Evolutionary conservation across 1,140 invertebrate species (phyloP), one percentile per base, ranked within the genome.

Genomic region (Brachionus koreanus): DNA sequence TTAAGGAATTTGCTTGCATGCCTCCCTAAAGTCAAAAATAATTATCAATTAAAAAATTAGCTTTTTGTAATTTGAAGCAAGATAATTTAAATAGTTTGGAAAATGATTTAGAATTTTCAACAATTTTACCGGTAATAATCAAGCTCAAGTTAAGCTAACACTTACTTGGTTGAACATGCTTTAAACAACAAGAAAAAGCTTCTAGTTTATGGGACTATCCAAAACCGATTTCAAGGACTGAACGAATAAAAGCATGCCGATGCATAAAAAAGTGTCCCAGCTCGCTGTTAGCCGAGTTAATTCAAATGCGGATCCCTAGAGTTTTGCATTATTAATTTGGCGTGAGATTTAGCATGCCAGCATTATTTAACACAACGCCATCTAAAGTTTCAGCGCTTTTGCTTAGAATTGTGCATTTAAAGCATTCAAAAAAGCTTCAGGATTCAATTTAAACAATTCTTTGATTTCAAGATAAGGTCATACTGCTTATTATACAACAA

Each of bases 401-500:
- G 5, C 16, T 23, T 19, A 57, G 19, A 57, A 9, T 57, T 57
- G n/a, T 57, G 19, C 49, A 57, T 57, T 16, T 57, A 19, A 57
- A 57, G 19, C 49, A 57, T 57, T 57, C 9, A 57, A 57, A 52
- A 57, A 57, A 57, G 49, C 49, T 57, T 57, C 49, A 57, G 49
- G 49, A 57, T 57, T 57, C 49, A 57, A 57, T 57, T 57, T 57
- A 57, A 57, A 57, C 49, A 57, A 57, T 57, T 57, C 49, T 57
- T 57, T 57, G 49, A 23, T 57, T 57, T 16, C 5, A 57, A 57
- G 49, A 57, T 57, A 57, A 57, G 49, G 49, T 57, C 49, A 57
- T 23, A 57, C 49, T 57, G 49, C 49, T 57, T 57, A 9, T 57
- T 57, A 57, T 57, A 57, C 49, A 57, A 57, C 49, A 57, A 57